These are phyloP conservation scores for Crotalus horridus DNA, from an alignment of 2,113 vertebrate genomes.

Conservation along the genomic window DNA sequence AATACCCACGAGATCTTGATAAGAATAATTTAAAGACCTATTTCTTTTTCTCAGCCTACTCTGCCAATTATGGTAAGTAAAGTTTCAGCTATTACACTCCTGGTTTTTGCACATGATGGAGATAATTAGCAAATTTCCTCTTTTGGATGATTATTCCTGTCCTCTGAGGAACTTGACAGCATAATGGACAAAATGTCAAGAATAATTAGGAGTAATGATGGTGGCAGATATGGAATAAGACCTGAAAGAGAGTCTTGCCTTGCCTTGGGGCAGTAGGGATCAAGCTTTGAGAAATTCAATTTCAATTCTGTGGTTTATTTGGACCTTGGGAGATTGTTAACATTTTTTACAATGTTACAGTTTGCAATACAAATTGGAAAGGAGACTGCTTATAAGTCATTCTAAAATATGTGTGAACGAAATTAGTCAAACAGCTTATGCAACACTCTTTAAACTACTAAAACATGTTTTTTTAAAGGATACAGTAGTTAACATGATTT, in stretches of 20 bases:
- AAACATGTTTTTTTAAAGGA: not conserved
- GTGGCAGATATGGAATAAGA: constrained; percentile 19
- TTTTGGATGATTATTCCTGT: constrained; percentile 58
- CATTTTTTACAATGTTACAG: not conserved
- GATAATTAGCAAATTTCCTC: constrained; percentile 52
- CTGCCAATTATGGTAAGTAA: constrained; percentile 21
- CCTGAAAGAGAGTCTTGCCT: constrained; percentile 23
- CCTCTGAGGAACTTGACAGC: constrained; percentile 41
- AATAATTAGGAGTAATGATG: constrained; percentile 54
- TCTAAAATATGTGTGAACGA: not conserved
- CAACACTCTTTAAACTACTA: not conserved
- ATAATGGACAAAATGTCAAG: constrained; percentile 61
- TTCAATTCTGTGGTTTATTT: constrained; percentile 6
- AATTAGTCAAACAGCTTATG: not conserved
- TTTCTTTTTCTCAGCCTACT: constrained; percentile 42
- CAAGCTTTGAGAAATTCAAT: constrained; percentile 21
- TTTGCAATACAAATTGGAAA: constrained; percentile 21
- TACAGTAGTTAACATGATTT: not conserved
- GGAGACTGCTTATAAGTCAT: constrained; percentile 3
- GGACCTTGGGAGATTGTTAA: constrained; percentile 33
- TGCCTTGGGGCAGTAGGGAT: constrained; percentile 11
- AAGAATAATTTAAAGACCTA: constrained; percentile 42
- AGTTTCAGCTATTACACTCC: constrained; percentile 51
- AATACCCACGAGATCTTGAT: constrained; percentile 30
- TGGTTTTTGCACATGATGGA: constrained; percentile 40